Evolutionary conservation across 64 coral and sea anemone genomes (phyloP).

Genomic region (Montipora sp.): DNA sequence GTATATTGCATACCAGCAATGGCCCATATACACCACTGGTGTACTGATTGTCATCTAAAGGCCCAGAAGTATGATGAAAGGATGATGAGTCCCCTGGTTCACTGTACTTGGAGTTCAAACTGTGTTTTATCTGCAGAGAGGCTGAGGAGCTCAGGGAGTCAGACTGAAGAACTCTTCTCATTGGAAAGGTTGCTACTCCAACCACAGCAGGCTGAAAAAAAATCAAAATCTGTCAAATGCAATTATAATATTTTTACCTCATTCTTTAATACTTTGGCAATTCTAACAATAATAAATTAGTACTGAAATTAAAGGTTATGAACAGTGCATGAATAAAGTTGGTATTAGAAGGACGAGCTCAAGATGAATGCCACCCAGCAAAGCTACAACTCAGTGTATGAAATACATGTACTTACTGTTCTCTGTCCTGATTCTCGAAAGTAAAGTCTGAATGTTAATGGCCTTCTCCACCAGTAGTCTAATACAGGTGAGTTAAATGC

Average conservation of each 20-base stretch:
- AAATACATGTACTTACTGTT: conserved; percentile 64
- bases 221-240: not conserved
- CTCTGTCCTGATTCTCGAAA: conserved; percentile 77
- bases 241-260: not conserved
- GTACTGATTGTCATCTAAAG: not conserved
- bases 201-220: conserved; percentile 65
- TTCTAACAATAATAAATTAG: too few relatives aligned
- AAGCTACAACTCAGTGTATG: not conserved
- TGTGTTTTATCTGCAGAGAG: conserved; percentile 53
- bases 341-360: too few relatives aligned
- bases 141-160: conserved; percentile 55
- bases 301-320: too few relatives aligned
- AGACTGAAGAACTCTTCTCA: conserved; percentile 77
- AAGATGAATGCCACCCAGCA: not conserved
- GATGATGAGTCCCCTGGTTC: conserved; percentile 11
- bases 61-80: not conserved
- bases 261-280: not conserved
- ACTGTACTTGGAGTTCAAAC: not conserved
- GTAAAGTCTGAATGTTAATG: conserved; percentile 79
- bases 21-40: not conserved
- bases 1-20: not conserved
- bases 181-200: conserved; percentile 68
- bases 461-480: conserved; percentile 79
- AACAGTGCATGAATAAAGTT: too few relatives aligned
- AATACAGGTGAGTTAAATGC: conserved; percentile 82